phyloP scores from a whole-genome alignment of 2,797 vertebrate species.

The Parambassis ranga region DNA sequence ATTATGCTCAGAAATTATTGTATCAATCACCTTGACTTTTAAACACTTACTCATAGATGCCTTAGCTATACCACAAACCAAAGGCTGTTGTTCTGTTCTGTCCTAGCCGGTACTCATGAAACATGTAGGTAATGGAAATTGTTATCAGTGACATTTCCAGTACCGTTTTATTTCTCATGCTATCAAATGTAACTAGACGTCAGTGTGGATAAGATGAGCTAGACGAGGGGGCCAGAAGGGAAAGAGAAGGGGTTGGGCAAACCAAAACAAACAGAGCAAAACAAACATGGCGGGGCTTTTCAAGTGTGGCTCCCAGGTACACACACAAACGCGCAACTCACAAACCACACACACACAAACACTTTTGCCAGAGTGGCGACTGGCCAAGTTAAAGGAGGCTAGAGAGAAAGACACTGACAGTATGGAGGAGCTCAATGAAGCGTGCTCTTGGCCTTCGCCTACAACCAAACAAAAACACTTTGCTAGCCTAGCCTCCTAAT shows the following conservation, averaged over 20 bases:
- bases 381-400: conserved; percentile 31
- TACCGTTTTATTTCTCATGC: conserved; percentile 34
- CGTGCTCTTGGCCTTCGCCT: conserved; percentile 22
- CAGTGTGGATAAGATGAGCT: conserved; percentile 21
- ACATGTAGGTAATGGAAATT: not conserved
- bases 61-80: not conserved
- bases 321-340: conserved; percentile 15
- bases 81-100: not conserved
- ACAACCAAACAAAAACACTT: conserved; percentile 55
- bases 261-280: conserved; percentile 73
- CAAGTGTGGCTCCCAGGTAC: conserved; percentile 59
- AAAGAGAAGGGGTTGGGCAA: conserved; percentile 35
- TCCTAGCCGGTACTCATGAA: not conserved
- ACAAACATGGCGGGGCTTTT: conserved; percentile 65
- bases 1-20: not conserved
- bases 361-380: conserved; percentile 31
- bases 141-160: conserved; percentile 19
- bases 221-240: conserved; percentile 40
- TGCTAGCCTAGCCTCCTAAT: conserved; percentile 28
- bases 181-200: conserved; percentile 24
- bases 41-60: no score
- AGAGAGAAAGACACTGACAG: conserved; percentile 25
- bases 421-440: conserved; percentile 30
- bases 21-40: not conserved
- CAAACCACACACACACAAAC: conserved; percentile 10